Evolutionary conservation across 2,797 vertebrate species (phyloP).

Genomic region (Prunella strophiata): DNA sequence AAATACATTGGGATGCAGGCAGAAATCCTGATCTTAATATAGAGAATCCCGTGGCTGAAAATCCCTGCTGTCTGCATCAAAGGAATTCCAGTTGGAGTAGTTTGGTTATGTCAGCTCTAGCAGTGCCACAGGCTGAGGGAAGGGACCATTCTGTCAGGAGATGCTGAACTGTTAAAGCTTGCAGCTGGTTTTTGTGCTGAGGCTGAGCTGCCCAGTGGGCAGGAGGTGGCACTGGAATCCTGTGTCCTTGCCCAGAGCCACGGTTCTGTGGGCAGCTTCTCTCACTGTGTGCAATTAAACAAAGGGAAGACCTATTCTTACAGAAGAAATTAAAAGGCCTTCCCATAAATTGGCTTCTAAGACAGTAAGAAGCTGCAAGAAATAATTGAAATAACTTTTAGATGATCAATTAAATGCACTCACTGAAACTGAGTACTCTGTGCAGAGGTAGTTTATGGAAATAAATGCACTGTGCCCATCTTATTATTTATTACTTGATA

Average conservation of each 20-base stretch:
- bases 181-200: neutral
- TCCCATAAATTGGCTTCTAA: neutral
- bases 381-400: neutral
- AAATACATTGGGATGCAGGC: neutral
- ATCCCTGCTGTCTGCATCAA: neutral
- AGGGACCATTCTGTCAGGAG: neutral
- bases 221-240: neutral
- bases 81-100: neutral
- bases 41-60: neutral
- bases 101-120: neutral
- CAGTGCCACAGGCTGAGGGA: neutral
- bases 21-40: neutral
- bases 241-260: neutral
- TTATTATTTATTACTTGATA: neutral
- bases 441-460: neutral
- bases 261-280: accelerated
- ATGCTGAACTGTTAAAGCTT: neutral
- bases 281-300: neutral
- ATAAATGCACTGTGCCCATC: neutral
- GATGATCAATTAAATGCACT: neutral
- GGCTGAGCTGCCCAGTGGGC: neutral
- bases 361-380: neutral
- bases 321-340: neutral
- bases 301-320: neutral
- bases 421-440: neutral